A percentile compares a stretch with the other conserved stretches of the same genome.
phyloP scores from a whole-genome alignment of 2,113 vertebrate species.

The Gulo gulo region DNA sequence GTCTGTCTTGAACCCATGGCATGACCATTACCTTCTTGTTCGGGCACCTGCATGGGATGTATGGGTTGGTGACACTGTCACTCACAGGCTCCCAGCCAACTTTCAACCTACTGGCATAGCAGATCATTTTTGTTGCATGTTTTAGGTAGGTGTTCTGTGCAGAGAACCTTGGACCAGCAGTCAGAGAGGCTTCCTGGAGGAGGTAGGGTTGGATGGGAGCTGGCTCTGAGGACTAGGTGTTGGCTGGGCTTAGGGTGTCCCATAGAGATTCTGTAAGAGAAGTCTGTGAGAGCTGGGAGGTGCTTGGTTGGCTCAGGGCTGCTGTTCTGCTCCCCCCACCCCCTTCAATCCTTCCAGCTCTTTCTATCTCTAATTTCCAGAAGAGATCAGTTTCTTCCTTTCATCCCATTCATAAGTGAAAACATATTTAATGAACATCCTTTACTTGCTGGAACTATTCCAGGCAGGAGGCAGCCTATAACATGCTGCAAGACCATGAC shows the following conservation, averaged over 20 bases:
- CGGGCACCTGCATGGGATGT: rapidly evolving
- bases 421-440: background rate
- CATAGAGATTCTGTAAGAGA: background rate
- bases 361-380: background rate
- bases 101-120: background rate
- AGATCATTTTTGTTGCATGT: background rate
- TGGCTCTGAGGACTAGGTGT: background rate
- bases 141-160: background rate
- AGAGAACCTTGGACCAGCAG: background rate
- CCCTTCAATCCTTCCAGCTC: background rate
- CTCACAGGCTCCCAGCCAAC: background rate
- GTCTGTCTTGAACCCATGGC: background rate
- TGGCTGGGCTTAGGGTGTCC: background rate
- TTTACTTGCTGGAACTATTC: background rate
- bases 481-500: rapidly evolving
- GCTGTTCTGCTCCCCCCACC: background rate
- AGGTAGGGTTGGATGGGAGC: background rate
- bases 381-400: background rate
- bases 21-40: background rate
- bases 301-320: background rate
- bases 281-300: background rate
- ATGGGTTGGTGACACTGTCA: background rate
- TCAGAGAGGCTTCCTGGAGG: background rate
- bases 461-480: background rate
- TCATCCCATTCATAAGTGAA: background rate